phyloP scores from a whole-genome alignment of 2,113 vertebrate species.

The Silurus glanis region DNA sequence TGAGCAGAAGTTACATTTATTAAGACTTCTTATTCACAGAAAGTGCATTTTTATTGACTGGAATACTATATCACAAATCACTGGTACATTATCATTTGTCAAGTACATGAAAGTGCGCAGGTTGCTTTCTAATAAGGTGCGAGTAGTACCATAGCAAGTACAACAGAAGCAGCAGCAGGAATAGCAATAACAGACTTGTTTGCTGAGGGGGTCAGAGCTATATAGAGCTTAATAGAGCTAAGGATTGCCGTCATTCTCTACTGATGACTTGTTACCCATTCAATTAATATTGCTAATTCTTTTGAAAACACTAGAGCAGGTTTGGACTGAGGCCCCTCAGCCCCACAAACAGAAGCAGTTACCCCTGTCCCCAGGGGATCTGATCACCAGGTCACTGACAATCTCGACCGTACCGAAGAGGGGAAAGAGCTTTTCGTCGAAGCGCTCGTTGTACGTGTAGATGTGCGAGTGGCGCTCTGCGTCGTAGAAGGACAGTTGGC shows the following conservation, averaged over 20 bases:
- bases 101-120: conserved; percentile 34
- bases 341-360: conserved; percentile 70
- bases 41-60: conserved; percentile 62
- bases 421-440: conserved; percentile 72
- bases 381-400: conserved; percentile 73
- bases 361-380: conserved; percentile 59
- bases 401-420: conserved; percentile 78
- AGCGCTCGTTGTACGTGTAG: conserved; percentile 76
- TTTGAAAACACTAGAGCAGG: not conserved
- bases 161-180: conserved; percentile 62
- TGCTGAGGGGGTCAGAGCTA: conserved; percentile 54
- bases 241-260: conserved; percentile 40
- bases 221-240: conserved; percentile 57
- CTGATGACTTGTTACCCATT: conserved; percentile 6
- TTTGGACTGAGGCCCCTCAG: conserved; percentile 48
- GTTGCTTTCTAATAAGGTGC: conserved; percentile 55
- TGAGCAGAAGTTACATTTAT: conserved; percentile 25
- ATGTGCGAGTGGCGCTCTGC: conserved; percentile 70
- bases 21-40: conserved; percentile 68
- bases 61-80: conserved; percentile 61
- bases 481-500: conserved; percentile 78
- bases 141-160: conserved; percentile 48
- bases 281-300: not conserved
- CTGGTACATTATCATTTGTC: conserved; percentile 37
- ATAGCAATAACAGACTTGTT: conserved; percentile 32